phyloP scores from a whole-genome alignment of 1,140 invertebrate genomes.

The Diuraphis noxia region DNA sequence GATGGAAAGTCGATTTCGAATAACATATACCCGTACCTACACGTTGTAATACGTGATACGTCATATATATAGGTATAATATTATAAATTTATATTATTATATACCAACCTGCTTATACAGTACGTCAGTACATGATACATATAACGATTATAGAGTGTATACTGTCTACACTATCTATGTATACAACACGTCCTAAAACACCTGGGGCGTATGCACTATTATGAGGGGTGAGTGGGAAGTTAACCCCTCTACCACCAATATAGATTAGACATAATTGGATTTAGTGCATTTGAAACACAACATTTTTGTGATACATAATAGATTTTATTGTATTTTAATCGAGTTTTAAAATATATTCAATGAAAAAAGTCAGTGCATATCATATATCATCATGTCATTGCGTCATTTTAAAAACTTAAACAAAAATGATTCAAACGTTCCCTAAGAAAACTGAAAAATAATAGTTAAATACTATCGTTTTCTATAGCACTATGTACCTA shows the following conservation, averaged over 20 bases:
- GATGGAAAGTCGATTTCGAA: constrained; percentile 40
- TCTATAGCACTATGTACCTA: no score
- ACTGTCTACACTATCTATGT: neutral
- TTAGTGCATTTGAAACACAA: neutral
- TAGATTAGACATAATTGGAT: neutral
- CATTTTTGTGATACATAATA: neutral
- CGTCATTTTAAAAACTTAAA: neutral
- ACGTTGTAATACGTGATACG: neutral
- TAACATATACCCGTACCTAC: neutral
- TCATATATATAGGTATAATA: no score
- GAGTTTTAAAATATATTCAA: neutral
- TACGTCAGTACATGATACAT: neutral
- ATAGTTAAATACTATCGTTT: neutral
- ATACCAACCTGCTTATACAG: neutral
- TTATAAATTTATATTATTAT: neutral
- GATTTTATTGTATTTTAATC: neutral
- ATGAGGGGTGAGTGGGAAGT: neutral
- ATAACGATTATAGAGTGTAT: neutral
- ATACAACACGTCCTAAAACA: neutral
- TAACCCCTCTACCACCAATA: neutral
- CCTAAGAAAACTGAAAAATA: neutral
- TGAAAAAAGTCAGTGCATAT: neutral
- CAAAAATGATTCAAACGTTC: neutral
- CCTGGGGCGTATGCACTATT: neutral
- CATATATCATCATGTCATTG: neutral